A percentile compares a stretch with the other conserved stretches of the same genome.
These are phyloP conservation scores for Meloe dianella DNA, from an alignment of 2,888 invertebrate genomes.

Conservation along the genomic window DNA sequence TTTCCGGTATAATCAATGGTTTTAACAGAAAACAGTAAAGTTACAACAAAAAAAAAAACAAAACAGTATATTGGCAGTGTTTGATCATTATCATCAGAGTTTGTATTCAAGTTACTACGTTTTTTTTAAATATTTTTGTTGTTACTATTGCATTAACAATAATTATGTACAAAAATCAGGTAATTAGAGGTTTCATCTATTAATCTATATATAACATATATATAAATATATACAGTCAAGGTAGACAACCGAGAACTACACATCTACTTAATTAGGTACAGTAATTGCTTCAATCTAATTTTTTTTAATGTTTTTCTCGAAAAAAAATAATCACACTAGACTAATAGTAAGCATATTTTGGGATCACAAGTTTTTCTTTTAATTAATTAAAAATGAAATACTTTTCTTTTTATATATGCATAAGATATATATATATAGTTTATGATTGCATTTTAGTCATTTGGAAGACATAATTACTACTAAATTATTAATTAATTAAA, in stretches of 20 bases:
- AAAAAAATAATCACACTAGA: constrained; percentile 1
- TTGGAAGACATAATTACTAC: constrained; percentile 1
- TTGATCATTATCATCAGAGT: not conserved
- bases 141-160: not conserved
- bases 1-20: constrained; percentile 4
- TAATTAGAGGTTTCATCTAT: constrained; percentile 7
- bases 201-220: not conserved
- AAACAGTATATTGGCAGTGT: constrained; percentile 4
- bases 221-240: constrained; percentile 4
- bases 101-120: not conserved
- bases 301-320: not conserved
- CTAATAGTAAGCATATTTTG: constrained; percentile 2
- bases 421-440: not conserved
- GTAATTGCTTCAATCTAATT: not conserved
- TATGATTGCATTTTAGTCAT: not conserved
- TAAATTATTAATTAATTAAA: constrained; percentile 3
- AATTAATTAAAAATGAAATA: constrained; percentile 6
- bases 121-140: not conserved
- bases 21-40: not conserved
- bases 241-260: not conserved
- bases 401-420: not conserved
- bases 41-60: not conserved
- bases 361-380: constrained; percentile 3
- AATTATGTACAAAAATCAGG: constrained; percentile 7
- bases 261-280: constrained; percentile 4